Conservation (phyloP, 2,888 invertebrate genomes). For the Stegana nigrithorax region DNA sequence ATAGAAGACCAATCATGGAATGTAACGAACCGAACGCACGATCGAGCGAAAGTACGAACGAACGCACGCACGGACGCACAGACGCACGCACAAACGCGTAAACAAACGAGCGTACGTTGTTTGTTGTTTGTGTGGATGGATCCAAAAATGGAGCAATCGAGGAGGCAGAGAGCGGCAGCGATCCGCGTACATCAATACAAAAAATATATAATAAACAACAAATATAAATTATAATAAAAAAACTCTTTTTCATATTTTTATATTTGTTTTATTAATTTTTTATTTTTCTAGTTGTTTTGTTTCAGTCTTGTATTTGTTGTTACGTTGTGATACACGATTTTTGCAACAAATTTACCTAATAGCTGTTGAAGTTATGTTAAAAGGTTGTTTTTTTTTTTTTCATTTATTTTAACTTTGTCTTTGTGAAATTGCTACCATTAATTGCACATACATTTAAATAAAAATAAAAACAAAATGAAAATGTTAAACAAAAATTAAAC, state of each 20-base stretch:
- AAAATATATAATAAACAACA: slow-evolving; percentile 58
- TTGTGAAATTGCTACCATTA: neutral
- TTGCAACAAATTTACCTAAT: too few relatives aligned
- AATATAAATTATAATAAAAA: slow-evolving; percentile 56
- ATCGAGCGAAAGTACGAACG: slow-evolving; percentile 26
- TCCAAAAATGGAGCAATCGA: slow-evolving; percentile 39
- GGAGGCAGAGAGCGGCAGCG: slow-evolving; percentile 64
- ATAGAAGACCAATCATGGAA: slow-evolving; percentile 62
- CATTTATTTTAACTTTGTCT: neutral
- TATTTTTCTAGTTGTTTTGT: neutral
- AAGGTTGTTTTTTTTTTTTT: neutral
- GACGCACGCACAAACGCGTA: neutral
- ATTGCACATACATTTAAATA: neutral
- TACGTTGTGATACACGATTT: neutral
- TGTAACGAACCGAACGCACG: slow-evolving; percentile 40
- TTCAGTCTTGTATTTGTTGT: neutral
- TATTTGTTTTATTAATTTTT: slow-evolving; percentile 32
- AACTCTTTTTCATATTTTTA: slow-evolving; percentile 47
- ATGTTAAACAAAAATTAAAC: slow-evolving; percentile 3
- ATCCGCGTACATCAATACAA: slow-evolving; percentile 63
- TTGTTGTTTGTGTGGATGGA: neutral
- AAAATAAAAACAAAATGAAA: slow-evolving; percentile 11
- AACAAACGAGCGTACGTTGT: neutral
- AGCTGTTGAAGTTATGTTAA: too few relatives aligned
- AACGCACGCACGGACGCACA: neutral